Percentiles rank a stretch among this genome's conserved stretches.
Conservation (phyloP, 2,797 vertebrate genomes). For the Xyrichtys novacula region DNA sequence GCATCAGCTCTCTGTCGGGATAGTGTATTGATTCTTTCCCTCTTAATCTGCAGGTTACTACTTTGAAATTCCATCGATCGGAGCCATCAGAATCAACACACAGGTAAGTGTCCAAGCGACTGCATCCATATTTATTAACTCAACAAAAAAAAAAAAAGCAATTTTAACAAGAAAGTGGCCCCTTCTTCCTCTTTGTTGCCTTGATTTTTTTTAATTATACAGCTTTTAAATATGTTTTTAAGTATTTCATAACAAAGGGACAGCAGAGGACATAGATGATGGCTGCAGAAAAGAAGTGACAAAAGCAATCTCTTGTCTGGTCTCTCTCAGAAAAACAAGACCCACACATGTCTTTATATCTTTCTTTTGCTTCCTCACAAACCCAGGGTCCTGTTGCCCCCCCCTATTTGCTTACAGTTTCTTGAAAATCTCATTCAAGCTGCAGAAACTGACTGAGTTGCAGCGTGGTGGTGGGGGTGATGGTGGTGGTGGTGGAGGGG, state of each 20-base stretch:
- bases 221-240: constrained; percentile 39
- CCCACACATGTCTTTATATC: constrained; percentile 20
- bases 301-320: constrained; percentile 24
- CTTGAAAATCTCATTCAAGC: constrained; percentile 71
- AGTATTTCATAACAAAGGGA: constrained; percentile 8
- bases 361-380: constrained; percentile 10
- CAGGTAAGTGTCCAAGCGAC: constrained; percentile 85
- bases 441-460: constrained; percentile 71
- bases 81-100: constrained; percentile 98
- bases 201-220: constrained; percentile 61
- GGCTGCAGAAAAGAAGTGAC: constrained; percentile 30
- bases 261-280: constrained; percentile 13
- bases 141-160: constrained; percentile 6
- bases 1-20: constrained; percentile 2
- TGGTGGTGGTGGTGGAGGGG: constrained; percentile 42
- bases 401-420: constrained; percentile 39
- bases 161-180: constrained; percentile 24
- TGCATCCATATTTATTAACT: constrained; percentile 3
- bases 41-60: constrained; percentile 91
- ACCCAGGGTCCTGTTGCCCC: background rate
- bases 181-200: constrained; percentile 30
- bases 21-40: constrained; percentile 40
- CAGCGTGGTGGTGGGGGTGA: constrained; percentile 43
- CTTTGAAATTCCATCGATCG: constrained; percentile 98
- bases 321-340: constrained; percentile 29